These are phyloP conservation scores for Salminus brasiliensis DNA, from an alignment of 2,113 vertebrate species.

Conservation along the genomic window DNA sequence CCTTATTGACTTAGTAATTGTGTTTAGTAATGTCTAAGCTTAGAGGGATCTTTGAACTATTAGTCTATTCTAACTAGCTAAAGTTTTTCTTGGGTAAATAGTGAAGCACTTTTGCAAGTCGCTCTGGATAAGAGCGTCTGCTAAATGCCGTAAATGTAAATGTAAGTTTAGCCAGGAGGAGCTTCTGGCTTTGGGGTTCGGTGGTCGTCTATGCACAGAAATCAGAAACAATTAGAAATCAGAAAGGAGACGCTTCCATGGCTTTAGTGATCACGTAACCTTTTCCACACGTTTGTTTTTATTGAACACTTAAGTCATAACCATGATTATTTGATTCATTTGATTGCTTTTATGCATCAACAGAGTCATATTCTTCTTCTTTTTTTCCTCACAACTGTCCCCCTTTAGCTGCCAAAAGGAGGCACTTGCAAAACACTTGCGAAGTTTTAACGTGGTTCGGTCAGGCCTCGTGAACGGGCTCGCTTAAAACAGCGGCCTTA, in stretches of 20 bases:
- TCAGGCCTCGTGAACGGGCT: slow-evolving; percentile 32
- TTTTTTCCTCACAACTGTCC: background rate
- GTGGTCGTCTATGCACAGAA: too few relatives aligned
- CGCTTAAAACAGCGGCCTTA: slow-evolving; percentile 61
- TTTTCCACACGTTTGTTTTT: slow-evolving; percentile 15
- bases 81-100: too few relatives aligned
- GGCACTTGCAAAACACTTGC: slow-evolving; percentile 41
- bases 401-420: slow-evolving; percentile 14
- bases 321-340: slow-evolving; percentile 28
- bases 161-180: too few relatives aligned
- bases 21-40: too few relatives aligned
- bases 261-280: slow-evolving; percentile 30
- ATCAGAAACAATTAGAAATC: background rate
- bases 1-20: too few relatives aligned
- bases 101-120: too few relatives aligned
- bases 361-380: background rate
- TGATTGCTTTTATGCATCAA: slow-evolving; percentile 25
- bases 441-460: background rate
- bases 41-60: too few relatives aligned
- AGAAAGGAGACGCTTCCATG: slow-evolving; percentile 1
- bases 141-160: too few relatives aligned
- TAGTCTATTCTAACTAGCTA: too few relatives aligned
- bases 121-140: too few relatives aligned
- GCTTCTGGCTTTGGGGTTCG: too few relatives aligned
- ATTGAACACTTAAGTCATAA: slow-evolving; percentile 40